phyloP scores from a whole-genome alignment of 2,888 invertebrate species.

The Drosophila robusta region DNA sequence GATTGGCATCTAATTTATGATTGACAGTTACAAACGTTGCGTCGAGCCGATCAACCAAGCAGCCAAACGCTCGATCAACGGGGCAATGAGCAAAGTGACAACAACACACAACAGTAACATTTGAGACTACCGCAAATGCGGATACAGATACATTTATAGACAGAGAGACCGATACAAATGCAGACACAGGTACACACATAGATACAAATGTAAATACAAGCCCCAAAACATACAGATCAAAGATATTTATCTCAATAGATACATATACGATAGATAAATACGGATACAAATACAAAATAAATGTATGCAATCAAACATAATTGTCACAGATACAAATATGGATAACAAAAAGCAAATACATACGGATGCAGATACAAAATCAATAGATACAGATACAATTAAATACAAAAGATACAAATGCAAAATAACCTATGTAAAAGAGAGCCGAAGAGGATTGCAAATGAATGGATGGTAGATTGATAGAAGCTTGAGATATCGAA shows the following conservation, averaged over 20 bases:
- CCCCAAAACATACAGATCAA: background rate
- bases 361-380: slow-evolving; percentile 3
- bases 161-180: slow-evolving; percentile 1
- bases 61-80: slow-evolving; percentile 14
- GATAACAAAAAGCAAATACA: slow-evolving; percentile 1
- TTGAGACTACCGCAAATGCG: slow-evolving; percentile 69
- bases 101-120: slow-evolving; percentile 13
- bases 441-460: too few species aligned
- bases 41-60: slow-evolving; percentile 26
- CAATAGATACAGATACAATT: slow-evolving; percentile 6
- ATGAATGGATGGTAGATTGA: too few species aligned
- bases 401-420: background rate
- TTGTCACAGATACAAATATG: slow-evolving; percentile 1
- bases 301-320: background rate
- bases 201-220: background rate
- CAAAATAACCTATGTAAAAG: too few species aligned
- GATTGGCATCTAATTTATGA: slow-evolving; percentile 80
- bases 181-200: background rate
- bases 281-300: background rate
- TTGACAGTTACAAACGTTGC: slow-evolving; percentile 78
- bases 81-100: slow-evolving; percentile 1
- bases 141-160: slow-evolving; percentile 28
- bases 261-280: background rate
- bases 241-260: background rate
- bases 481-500: too few species aligned